Conservation (phyloP, 2,888 invertebrate genomes). For the Phania funesta region DNA sequence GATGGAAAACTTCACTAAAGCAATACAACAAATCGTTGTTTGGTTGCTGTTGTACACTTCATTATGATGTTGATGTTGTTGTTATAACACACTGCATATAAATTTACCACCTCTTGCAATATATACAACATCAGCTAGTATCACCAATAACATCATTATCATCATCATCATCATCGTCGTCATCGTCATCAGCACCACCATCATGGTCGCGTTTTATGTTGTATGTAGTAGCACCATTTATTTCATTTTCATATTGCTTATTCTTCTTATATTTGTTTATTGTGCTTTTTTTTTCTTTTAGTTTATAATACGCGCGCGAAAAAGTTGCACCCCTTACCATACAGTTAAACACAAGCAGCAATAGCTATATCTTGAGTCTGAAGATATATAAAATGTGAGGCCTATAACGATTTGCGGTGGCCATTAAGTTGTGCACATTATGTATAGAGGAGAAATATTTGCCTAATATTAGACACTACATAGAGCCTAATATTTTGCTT, state of each 20-base stretch:
- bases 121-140: slow-evolving; percentile 48
- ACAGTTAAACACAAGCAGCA: neutral
- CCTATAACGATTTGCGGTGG: slow-evolving; percentile 27
- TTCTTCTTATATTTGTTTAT: slow-evolving; percentile 4
- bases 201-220: slow-evolving; percentile 49
- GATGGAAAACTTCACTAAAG: slow-evolving; percentile 66
- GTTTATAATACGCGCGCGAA: slow-evolving; percentile 55
- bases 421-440: neutral
- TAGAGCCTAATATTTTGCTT: slow-evolving; percentile 29
- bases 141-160: slow-evolving; percentile 34
- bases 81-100: slow-evolving; percentile 53
- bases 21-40: slow-evolving; percentile 51
- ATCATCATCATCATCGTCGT: slow-evolving; percentile 20
- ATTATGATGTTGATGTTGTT: slow-evolving; percentile 37
- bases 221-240: neutral
- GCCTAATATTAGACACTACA: slow-evolving; percentile 16
- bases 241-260: neutral
- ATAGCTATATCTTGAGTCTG: slow-evolving; percentile 37
- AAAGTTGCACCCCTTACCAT: slow-evolving; percentile 9
- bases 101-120: slow-evolving; percentile 55
- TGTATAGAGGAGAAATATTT: slow-evolving; percentile 7
- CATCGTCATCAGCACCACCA: slow-evolving; percentile 26
- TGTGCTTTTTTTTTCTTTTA: slow-evolving; percentile 9
- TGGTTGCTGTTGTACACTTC: slow-evolving; percentile 37
- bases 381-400: slow-evolving; percentile 44